phyloP scores from a whole-genome alignment of 2,888 invertebrate species.

The Drosophila demipolita region DNA sequence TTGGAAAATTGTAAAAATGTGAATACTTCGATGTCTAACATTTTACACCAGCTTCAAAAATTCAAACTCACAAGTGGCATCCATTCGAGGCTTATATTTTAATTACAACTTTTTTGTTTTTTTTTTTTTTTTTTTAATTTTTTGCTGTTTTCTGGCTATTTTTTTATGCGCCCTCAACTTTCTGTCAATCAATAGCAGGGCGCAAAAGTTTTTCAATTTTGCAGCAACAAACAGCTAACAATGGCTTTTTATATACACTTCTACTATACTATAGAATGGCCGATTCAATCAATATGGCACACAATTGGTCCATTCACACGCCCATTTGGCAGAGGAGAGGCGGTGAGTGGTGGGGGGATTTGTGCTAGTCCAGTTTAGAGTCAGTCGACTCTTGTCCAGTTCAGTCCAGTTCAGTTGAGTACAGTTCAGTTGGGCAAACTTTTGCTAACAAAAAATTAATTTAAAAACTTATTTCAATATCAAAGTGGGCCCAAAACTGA shows the following conservation, averaged over 20 bases:
- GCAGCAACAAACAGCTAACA: conserved; percentile 74
- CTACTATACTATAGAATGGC: conserved; percentile 21
- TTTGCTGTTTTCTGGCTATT: not conserved
- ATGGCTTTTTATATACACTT: conserved; percentile 61
- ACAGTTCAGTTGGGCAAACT: conserved; percentile 60
- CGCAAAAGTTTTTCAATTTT: conserved; percentile 76
- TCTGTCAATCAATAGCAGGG: conserved; percentile 62
- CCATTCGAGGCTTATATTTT: conserved; percentile 56
- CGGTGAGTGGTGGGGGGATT: not conserved
- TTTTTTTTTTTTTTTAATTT: conserved; percentile 1
- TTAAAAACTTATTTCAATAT: conserved; percentile 80
- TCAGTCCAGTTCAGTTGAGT: conserved; percentile 42
- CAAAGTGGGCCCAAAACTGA: conserved; percentile 59
- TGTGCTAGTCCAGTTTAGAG: conserved; percentile 5
- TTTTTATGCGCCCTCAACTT: conserved; percentile 25
- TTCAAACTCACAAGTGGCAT: conserved; percentile 17
- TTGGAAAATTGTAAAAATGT: conserved; percentile 21
- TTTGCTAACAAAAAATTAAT: conserved; percentile 75
- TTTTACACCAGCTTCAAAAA: conserved; percentile 3
- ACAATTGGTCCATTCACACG: conserved; percentile 78
- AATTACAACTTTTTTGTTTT: conserved; percentile 61
- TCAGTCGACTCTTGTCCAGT: conserved; percentile 8
- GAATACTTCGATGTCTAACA: conserved; percentile 20
- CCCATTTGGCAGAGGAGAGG: conserved; percentile 57
- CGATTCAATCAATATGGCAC: conserved; percentile 75